Evolutionary conservation across 2,888 invertebrate species (phyloP).

Genomic region (Ectemnius lituratus): DNA sequence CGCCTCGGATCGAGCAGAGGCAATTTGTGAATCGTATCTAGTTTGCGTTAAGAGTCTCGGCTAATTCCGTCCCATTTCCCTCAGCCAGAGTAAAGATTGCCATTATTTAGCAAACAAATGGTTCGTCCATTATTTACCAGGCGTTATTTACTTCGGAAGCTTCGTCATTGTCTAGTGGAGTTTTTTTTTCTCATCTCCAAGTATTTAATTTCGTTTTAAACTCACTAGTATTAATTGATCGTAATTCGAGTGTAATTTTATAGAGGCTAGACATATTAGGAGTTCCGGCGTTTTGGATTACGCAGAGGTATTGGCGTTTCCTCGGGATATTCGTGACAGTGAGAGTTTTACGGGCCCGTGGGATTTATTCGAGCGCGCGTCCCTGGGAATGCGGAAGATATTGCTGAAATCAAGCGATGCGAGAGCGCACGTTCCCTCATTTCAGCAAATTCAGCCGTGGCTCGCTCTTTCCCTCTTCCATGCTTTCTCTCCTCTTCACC

Average conservation of each 20-base stretch:
- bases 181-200: too few species aligned
- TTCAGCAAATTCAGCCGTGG: constrained; percentile 30
- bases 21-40: constrained; percentile 19
- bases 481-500: background rate
- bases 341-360: too few species aligned
- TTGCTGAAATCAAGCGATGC: constrained; percentile 15
- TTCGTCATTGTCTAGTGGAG: too few species aligned
- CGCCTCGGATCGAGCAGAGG: background rate
- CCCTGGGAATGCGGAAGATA: constrained; percentile 19
- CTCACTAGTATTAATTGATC: too few species aligned
- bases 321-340: too few species aligned
- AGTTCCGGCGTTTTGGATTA: too few species aligned
- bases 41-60: constrained; percentile 6
- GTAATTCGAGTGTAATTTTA: too few species aligned
- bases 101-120: background rate
- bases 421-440: constrained; percentile 19
- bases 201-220: too few species aligned
- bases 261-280: too few species aligned
- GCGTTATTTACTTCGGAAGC: too few species aligned
- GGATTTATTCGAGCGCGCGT: background rate
- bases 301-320: too few species aligned
- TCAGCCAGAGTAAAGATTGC: constrained; percentile 15
- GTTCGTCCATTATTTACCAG: too few species aligned
- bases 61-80: constrained; percentile 25
- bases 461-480: background rate